phyloP scores from a whole-genome alignment of 2,797 vertebrate genomes.

The Sylvilagus floridanus region DNA sequence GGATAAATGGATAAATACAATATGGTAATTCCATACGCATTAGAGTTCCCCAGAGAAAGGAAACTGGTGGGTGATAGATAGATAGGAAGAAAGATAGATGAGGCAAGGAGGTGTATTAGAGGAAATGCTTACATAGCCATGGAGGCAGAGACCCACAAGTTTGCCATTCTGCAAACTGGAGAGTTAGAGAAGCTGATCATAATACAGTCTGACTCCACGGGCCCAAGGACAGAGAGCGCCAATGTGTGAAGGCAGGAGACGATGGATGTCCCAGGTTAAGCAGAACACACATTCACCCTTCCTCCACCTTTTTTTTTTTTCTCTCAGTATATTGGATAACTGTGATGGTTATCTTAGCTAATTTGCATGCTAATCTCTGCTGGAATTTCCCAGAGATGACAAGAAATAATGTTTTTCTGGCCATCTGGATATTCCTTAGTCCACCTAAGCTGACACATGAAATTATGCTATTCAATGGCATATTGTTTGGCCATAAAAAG shows the following conservation, averaged over 20 bases:
- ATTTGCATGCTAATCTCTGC: background rate
- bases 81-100: background rate
- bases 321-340: background rate
- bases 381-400: background rate
- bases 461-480: background rate
- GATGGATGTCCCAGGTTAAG: background rate
- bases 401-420: background rate
- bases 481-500: background rate
- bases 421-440: background rate
- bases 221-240: background rate
- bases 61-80: background rate
- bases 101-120: background rate
- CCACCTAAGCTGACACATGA: background rate
- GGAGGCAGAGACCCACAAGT: background rate
- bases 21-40: no score
- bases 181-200: background rate
- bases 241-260: background rate
- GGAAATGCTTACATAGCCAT: background rate
- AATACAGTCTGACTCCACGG: background rate
- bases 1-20: background rate
- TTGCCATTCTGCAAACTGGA: background rate
- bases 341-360: background rate
- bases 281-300: background rate
- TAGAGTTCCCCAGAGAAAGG: background rate
- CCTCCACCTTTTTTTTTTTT: background rate